Conservation (phyloP, 2,113 vertebrate genomes). For the Danio rerio region GRCz12tu NC_133198.1:28461501-28462000, state of each 20-base stretch:
- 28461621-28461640: conserved; percentile 96
- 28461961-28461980: too few relatives aligned
- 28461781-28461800: conserved; percentile 88
- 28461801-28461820: conserved; percentile 89
- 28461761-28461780: conserved; percentile 87
- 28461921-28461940: not conserved
- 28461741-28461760: not conserved
- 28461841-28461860: conserved; percentile 88
- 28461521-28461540: not conserved
- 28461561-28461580: conserved; percentile 95
- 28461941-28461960: not conserved
- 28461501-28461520: not conserved
- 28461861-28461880: conserved; percentile 91
- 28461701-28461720: not conserved
- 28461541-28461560: conserved; percentile 81
- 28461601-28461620: conserved; percentile 95
- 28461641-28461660: conserved; percentile 97
- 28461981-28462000: too few relatives aligned
- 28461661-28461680: conserved; percentile 98
- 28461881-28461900: conserved; percentile 94
- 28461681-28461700: conserved; percentile 80
- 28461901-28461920: conserved; percentile 67
- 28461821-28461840: conserved; percentile 91
- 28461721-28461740: not conserved
- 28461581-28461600: conserved; percentile 94